These are phyloP conservation scores for Scaptomyza tumidula DNA, from an alignment of 2,888 invertebrate genomes.

Conservation along the genomic window DNA sequence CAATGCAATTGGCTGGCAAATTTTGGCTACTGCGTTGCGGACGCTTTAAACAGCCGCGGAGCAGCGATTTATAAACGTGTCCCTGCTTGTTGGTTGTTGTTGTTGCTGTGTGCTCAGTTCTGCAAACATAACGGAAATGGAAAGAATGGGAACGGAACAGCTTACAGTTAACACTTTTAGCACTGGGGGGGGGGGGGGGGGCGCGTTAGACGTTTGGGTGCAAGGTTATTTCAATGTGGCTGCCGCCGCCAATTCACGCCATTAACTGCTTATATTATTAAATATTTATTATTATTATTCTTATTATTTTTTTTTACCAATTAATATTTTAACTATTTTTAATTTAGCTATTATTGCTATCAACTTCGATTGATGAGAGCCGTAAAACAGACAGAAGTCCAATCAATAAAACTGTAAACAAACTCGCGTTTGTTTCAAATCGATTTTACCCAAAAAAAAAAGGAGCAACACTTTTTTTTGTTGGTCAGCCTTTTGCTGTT, in stretches of 20 bases:
- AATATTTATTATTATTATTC: background rate
- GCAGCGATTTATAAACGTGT: conserved; percentile 83
- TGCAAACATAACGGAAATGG: conserved; percentile 67
- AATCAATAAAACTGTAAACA: conserved; percentile 80
- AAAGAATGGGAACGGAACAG: conserved; percentile 25
- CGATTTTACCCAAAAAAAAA: conserved; percentile 72
- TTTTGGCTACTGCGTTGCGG: conserved; percentile 83
- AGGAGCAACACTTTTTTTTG: conserved; percentile 10
- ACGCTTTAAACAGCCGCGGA: conserved; percentile 83
- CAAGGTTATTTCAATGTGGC: conserved; percentile 37
- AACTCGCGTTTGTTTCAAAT: conserved; percentile 61
- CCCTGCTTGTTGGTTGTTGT: conserved; percentile 36
- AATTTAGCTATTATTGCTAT: conserved; percentile 10
- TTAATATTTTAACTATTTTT: background rate
- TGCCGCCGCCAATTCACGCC: background rate
- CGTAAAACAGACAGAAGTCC: conserved; percentile 26
- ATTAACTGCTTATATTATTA: background rate
- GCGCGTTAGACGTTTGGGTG: background rate
- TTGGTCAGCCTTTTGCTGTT: conserved; percentile 49
- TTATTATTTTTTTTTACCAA: background rate
- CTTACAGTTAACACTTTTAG: conserved; percentile 17
- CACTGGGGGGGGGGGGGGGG: background rate
- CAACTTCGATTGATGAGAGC: conserved; percentile 19
- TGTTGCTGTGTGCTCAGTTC: conserved; percentile 78
- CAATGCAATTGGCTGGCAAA: conserved; percentile 82